These are phyloP conservation scores for Rhabdomys dilectus DNA, from an alignment of 2,113 vertebrate genomes.

Conservation along the genomic window DNA sequence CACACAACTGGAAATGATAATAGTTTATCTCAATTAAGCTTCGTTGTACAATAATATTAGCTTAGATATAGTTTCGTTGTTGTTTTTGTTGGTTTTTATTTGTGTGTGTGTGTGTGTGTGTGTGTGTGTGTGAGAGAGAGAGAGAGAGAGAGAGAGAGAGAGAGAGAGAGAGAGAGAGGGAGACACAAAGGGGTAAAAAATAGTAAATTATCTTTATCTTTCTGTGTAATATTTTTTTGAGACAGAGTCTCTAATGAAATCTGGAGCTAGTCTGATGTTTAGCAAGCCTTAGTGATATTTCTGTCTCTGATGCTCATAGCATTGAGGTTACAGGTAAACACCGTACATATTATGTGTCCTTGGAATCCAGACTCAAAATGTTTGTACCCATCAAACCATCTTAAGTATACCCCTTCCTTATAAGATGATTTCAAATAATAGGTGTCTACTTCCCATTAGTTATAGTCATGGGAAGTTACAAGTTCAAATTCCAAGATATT, in stretches of 20 bases:
- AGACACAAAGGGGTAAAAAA: too few species aligned
- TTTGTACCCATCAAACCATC: background rate
- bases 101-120: background rate
- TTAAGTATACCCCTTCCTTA: too few species aligned
- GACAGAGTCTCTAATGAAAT: background rate
- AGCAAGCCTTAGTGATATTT: background rate
- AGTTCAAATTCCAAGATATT: background rate
- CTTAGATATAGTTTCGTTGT: background rate
- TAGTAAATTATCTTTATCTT: background rate
- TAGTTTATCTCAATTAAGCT: background rate
- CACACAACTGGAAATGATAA: background rate
- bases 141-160: background rate
- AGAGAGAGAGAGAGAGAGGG: background rate
- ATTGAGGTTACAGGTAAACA: background rate
- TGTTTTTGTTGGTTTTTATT: background rate
- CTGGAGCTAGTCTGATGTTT: background rate
- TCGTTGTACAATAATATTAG: background rate
- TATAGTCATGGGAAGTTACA: background rate
- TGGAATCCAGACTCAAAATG: background rate
- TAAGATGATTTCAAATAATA: background rate
- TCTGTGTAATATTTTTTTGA: background rate
- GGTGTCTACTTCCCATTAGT: background rate
- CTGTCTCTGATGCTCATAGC: background rate
- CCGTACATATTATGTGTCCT: background rate
- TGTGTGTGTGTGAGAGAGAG: background rate